These are phyloP conservation scores for Aphelenchoides fujianensis DNA, from an alignment of 1,140 invertebrate species.

Conservation along the genomic window DNA sequence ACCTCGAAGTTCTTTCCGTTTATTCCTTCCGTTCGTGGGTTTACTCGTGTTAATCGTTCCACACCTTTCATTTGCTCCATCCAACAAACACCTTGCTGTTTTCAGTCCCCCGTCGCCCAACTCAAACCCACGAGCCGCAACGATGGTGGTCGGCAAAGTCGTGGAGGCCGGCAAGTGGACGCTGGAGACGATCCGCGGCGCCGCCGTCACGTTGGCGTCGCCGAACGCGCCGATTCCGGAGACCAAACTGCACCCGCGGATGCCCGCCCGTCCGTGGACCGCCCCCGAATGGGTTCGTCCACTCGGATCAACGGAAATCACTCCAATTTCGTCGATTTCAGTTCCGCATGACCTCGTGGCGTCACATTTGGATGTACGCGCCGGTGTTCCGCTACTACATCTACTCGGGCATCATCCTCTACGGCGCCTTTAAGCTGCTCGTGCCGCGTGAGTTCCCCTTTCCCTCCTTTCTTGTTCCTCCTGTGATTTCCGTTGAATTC, in stretches of 20 bases:
- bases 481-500: no score
- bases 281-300: constrained; percentile 54
- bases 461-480: background rate
- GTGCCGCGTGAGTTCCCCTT: constrained; percentile 50
- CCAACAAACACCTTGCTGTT: no score
- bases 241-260: constrained; percentile 53
- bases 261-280: constrained; percentile 53
- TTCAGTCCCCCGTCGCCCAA: no score
- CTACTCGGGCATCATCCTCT: constrained; percentile 51
- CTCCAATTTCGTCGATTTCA: constrained; percentile 28
- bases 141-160: constrained; percentile 11
- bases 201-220: constrained; percentile 44
- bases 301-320: constrained; percentile 21
- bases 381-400: constrained; percentile 53
- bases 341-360: constrained; percentile 57
- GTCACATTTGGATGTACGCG: constrained; percentile 55
- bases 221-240: constrained; percentile 50
- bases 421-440: constrained; percentile 52
- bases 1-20: no score
- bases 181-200: constrained; percentile 49
- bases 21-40: no score
- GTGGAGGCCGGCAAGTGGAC: constrained; percentile 39
- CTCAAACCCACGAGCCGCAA: no score
- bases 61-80: no score
- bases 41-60: no score